Evolutionary conservation across 2,888 invertebrate genomes (phyloP), one percentile per base, ranked within the genome.

Genomic region (Orchestes rusci): DNA sequence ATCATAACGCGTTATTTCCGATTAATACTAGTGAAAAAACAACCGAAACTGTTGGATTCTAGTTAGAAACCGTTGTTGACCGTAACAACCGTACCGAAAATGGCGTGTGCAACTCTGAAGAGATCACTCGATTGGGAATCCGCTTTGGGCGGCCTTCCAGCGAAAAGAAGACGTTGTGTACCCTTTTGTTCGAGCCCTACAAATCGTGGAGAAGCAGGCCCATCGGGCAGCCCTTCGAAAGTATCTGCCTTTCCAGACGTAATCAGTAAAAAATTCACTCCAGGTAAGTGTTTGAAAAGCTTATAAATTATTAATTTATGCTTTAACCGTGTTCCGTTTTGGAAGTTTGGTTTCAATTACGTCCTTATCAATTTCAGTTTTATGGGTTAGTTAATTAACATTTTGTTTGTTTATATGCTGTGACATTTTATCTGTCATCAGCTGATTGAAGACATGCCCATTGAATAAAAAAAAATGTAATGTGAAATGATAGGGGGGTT

Each of bases 41-140:
- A 5, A 23, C 23, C 23, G 23, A 23, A 7, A 23, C n/a, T n/a
- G n/a, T n/a, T n/a, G n/a, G n/a, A n/a, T n/a, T n/a, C n/a, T n/a
- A n/a, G n/a, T n/a, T n/a, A n/a, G n/a, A 23, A 23, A 5, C 23
- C 7, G 5, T 10, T 23, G 23, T 23, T 23, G 10, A 23, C 23
- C 7, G 5, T 23, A 7, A 23, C 23, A 10, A 23, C 10, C 23
- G 23, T 23, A 23, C 23, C 23, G 23, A 79, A 79, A 77, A 96
- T 96, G 95, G 95, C 95, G 78, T 95, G 95, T 79, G 94, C 94
- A 73, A 95, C 95, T 64, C 77, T 95, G 57, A 95, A 95, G 77
- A 81, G 95, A 70, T 84, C 86, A 68, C 77, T 92, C 66, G 95
- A 95, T 70, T 94, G 94, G 82, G 95, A 95, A 73, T 86, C 92